Evolutionary conservation across 2,797 vertebrate species (phyloP).

Genomic region (Sarcoramphus papa): DNA sequence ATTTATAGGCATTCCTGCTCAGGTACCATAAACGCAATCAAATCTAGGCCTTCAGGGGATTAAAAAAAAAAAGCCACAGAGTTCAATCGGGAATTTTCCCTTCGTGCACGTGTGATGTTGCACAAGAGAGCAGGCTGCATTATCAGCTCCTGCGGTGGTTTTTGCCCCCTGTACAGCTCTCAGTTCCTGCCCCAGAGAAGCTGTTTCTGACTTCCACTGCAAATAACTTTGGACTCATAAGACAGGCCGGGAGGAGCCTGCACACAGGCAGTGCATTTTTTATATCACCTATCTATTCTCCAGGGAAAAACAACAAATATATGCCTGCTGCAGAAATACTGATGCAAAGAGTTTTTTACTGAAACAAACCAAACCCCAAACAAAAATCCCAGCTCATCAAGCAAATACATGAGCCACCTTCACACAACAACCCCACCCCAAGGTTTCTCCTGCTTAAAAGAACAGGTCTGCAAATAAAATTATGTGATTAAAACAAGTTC

Average conservation of each 20-base stretch:
- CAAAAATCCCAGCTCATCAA: neutral
- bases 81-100: neutral
- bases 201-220: neutral
- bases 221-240: neutral
- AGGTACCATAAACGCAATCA: neutral
- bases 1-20: neutral
- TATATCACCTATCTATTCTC: neutral
- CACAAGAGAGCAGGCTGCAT: neutral
- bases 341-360: neutral
- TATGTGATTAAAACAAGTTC: neutral
- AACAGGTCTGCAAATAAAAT: neutral
- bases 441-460: neutral
- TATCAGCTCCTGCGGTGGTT: neutral
- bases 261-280: neutral
- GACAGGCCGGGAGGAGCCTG: neutral
- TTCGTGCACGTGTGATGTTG: fast-evolving
- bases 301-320: neutral
- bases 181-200: neutral
- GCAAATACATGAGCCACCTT: neutral
- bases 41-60: neutral
- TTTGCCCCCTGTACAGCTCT: neutral
- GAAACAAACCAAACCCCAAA: neutral
- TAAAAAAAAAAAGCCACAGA: neutral
- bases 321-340: neutral
- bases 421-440: too few relatives aligned